These are phyloP conservation scores for Illadopsis cleaveri DNA, from an alignment of 2,113 vertebrate genomes.

Conservation along the genomic window DNA sequence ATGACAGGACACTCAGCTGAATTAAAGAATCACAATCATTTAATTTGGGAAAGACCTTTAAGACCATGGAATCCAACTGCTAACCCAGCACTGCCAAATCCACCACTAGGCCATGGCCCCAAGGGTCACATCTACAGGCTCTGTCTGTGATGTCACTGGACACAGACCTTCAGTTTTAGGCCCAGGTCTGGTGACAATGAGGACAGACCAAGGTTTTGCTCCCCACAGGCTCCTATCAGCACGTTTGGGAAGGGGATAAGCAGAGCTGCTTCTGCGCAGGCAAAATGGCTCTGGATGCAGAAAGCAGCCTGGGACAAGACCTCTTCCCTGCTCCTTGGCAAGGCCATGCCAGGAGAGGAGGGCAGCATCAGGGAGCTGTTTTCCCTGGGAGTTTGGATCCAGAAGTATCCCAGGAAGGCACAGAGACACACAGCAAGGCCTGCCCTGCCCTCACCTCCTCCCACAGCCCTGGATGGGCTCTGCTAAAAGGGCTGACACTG, in stretches of 20 bases:
- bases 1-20: neutral
- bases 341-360: neutral
- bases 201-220: neutral
- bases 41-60: neutral
- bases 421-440: neutral
- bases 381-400: neutral
- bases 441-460: neutral
- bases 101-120: neutral
- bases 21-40: neutral
- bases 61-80: rapidly evolving
- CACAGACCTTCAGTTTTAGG: neutral
- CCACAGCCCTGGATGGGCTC: neutral
- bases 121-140: neutral
- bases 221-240: neutral
- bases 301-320: neutral
- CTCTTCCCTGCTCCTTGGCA: neutral
- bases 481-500: neutral
- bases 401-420: neutral
- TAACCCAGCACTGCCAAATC: neutral
- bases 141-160: neutral
- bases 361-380: neutral
- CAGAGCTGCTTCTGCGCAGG: neutral
- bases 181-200: neutral
- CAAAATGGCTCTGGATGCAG: neutral
- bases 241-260: neutral